phyloP scores from a whole-genome alignment of 2,113 vertebrate genomes.

The Platysternon megacephalum region DNA sequence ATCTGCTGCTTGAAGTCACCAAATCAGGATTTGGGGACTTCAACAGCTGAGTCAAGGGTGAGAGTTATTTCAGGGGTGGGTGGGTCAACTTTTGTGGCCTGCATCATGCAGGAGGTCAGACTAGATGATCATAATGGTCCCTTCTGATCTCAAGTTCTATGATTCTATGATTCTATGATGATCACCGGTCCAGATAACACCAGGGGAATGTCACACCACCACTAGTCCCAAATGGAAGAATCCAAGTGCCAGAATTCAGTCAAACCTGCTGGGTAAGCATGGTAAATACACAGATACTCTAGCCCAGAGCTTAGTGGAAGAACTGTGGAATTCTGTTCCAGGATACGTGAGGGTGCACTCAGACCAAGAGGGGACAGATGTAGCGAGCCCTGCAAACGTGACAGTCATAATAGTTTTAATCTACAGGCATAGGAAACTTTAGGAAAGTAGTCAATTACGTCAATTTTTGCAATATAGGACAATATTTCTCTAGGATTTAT shows the following conservation, averaged over 20 bases:
- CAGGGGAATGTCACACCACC: too few relatives aligned
- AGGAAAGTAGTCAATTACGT: not conserved
- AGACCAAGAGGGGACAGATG: not conserved
- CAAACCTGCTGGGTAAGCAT: not conserved
- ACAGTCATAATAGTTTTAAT: not conserved
- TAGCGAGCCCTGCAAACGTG: not conserved
- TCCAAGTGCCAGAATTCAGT: not conserved
- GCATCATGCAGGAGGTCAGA: too few relatives aligned
- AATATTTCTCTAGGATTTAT: not conserved
- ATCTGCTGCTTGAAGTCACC: too few relatives aligned
- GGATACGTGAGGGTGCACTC: not conserved
- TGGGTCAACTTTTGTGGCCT: too few relatives aligned
- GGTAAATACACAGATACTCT: accelerated
- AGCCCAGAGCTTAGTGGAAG: not conserved
- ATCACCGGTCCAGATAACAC: too few relatives aligned
- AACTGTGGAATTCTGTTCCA: not conserved
- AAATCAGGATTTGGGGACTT: too few relatives aligned
- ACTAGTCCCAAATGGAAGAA: not conserved
- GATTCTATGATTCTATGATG: too few relatives aligned
- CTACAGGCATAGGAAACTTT: not conserved
- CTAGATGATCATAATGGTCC: too few relatives aligned
- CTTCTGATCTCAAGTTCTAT: too few relatives aligned
- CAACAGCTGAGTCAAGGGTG: too few relatives aligned
- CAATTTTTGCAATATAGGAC: not conserved
- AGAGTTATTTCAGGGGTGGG: too few relatives aligned